A percentile compares a stretch with the other conserved stretches of the same genome.
phyloP scores from a whole-genome alignment of 2,888 invertebrate genomes.

The Eucriotettix oculatus region DNA sequence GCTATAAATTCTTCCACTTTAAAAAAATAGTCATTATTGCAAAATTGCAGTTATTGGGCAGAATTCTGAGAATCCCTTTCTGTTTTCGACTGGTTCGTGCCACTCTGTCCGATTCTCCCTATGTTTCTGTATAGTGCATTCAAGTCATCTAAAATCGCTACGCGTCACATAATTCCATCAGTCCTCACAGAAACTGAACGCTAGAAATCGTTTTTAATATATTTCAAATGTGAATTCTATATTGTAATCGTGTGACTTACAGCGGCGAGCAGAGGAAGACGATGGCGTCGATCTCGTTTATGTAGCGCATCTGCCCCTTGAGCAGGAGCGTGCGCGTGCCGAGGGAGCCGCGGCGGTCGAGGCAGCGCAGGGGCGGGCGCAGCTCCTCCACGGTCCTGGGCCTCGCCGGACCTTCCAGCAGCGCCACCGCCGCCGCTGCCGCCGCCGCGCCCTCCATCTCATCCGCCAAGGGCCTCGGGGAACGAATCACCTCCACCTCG shows the following conservation, averaged over 20 bases:
- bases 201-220: too few relatives aligned
- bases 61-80: too few relatives aligned
- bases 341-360: conserved; percentile 41
- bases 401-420: conserved; percentile 10
- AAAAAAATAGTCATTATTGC: too few relatives aligned
- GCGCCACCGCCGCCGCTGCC: background rate
- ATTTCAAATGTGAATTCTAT: too few relatives aligned
- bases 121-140: too few relatives aligned
- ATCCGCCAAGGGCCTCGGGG: background rate
- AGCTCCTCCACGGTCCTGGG: background rate
- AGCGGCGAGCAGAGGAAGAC: conserved; percentile 79
- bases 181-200: too few relatives aligned
- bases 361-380: background rate
- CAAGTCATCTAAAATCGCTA: too few relatives aligned
- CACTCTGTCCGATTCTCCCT: too few relatives aligned
- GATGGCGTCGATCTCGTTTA: conserved; percentile 63
- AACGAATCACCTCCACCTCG: conserved; percentile 59
- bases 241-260: conserved; percentile 24
- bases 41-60: too few relatives aligned
- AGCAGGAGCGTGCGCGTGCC: conserved; percentile 55
- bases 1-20: too few relatives aligned
- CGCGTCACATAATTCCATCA: too few relatives aligned
- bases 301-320: conserved; percentile 71
- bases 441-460: background rate
- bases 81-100: too few relatives aligned